Base-by-base conservation (phyloP, 35 echinoderm and acorn worm species). In the Ophiothrix spiculata region DNA sequence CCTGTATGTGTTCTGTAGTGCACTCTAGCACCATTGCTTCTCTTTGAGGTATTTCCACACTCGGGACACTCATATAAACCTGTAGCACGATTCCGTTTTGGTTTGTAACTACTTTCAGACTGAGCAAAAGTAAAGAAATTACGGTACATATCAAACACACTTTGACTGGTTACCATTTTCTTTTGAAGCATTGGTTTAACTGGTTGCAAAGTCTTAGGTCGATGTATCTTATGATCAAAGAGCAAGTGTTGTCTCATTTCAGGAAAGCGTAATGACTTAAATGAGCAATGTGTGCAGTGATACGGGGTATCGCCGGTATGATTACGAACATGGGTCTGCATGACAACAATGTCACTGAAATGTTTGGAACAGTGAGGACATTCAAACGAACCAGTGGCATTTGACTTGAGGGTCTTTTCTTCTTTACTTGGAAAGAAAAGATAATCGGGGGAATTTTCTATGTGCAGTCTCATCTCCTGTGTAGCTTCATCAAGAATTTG, bases 1-100 rank as follows among this genome's bases (percentile, higher is more conserved):
- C 60, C 60, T 69, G 60, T 69, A n/a, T 69, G 60, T 25, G 60
- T 69, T 69, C 60, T 69, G 29, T 69, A 69, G 23, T 69, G 60
- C 17, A 69, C 60, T 69, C 60, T 6, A 2, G 60, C 60, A 15
- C 60, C 60, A 25, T 69, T 69, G 60, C 60, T 69, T 25, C 60
- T 69, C 29, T 69, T 69, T 69, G 60, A 69, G 6, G 60, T 69
- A 69, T 28, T 69, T 4, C 60, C 60, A 69, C 60, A 69, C 17
- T 25, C 29, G 3, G 60, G 60, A 28, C 60, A 69, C 29, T 69
- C 60, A 25, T 25, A 69, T 69, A 69, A 69, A 12, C 60, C 60
- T 6, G 6, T 15, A 2, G 25, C 60, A 15, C 16, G 3, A 69
- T 69, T 69, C 3, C 60, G 60, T 69, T 25, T 69, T 10, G 60